Evolutionary conservation across 2,113 vertebrate species (phyloP).

Genomic region (Varanus komodoensis): DNA sequence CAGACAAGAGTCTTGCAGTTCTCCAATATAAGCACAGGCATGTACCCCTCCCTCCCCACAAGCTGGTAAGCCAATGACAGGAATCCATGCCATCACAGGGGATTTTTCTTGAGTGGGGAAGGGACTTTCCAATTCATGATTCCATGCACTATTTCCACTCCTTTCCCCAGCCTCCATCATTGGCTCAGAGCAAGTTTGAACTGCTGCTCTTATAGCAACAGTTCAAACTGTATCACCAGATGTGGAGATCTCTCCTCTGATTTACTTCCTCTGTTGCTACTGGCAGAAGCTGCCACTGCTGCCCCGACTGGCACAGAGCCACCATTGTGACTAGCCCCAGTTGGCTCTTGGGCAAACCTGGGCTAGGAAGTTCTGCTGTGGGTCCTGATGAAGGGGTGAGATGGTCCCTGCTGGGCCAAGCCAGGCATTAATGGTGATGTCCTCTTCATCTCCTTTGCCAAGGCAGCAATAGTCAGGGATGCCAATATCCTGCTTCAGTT

Average conservation of each 20-base stretch:
- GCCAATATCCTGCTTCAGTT: conserved; percentile 91
- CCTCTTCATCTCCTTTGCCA: conserved; percentile 89
- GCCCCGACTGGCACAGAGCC: not conserved
- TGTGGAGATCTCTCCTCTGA: not conserved
- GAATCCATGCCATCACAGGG: no score
- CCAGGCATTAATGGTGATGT: conserved; percentile 96
- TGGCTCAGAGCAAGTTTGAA: no score
- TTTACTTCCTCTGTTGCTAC: not conserved
- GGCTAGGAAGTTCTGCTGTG: conserved; percentile 93
- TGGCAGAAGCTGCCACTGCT: not conserved
- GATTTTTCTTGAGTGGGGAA: not conserved
- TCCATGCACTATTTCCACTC: no score
- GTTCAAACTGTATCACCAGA: not conserved
- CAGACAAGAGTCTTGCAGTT: no score
- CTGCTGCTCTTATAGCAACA: not conserved
- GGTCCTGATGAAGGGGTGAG: conserved; percentile 96
- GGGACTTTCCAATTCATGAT: not conserved
- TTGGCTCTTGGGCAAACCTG: conserved; percentile 80
- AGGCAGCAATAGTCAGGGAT: conserved; percentile 96
- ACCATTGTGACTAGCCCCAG: no score
- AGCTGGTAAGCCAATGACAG: not conserved
- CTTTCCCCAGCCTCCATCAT: not conserved
- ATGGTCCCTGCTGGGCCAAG: conserved; percentile 91
- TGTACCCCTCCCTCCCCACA: not conserved
- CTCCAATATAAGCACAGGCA: not conserved